phyloP scores from a whole-genome alignment of 2,797 vertebrate genomes.

The Sebastes hubbsi region DNA sequence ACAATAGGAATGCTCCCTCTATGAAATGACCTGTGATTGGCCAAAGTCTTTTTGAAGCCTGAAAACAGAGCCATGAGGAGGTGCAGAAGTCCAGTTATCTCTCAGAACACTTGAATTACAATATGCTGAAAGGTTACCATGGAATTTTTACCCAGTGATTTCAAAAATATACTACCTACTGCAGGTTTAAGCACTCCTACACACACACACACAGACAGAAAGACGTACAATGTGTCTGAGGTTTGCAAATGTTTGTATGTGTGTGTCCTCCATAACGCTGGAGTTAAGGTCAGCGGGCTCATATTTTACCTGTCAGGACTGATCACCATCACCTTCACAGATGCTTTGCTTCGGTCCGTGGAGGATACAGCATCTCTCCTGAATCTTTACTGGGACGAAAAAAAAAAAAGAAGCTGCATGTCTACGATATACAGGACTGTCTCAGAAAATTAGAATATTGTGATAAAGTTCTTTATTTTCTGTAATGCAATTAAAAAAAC shows the following conservation, averaged over 20 bases:
- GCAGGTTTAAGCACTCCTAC: too few relatives aligned
- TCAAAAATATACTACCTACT: too few relatives aligned
- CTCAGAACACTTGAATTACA: background rate
- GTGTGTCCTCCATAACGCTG: constrained; percentile 56
- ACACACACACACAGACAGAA: background rate
- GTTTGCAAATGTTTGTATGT: constrained; percentile 10
- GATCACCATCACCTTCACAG: constrained; percentile 64
- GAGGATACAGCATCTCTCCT: constrained; percentile 53
- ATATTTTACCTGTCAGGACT: constrained; percentile 76
- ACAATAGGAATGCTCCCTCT: too few relatives aligned
- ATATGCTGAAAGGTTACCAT: background rate
- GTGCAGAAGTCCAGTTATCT: too few relatives aligned
- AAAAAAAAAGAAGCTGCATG: background rate
- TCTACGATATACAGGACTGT: too few relatives aligned
- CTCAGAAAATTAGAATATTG: too few relatives aligned
- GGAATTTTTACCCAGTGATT: too few relatives aligned
- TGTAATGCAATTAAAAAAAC: too few relatives aligned
- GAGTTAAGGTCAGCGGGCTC: constrained; percentile 69
- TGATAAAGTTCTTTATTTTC: too few relatives aligned
- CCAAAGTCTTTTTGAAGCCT: too few relatives aligned
- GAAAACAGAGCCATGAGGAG: too few relatives aligned
- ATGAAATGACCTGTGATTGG: too few relatives aligned
- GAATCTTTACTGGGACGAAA: constrained; percentile 34
- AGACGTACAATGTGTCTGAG: background rate
- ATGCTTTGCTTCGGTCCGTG: constrained; percentile 41